Evolutionary conservation across 2,888 invertebrate genomes (phyloP).

Genomic region (Dasysyrphus albostriatus): DNA sequence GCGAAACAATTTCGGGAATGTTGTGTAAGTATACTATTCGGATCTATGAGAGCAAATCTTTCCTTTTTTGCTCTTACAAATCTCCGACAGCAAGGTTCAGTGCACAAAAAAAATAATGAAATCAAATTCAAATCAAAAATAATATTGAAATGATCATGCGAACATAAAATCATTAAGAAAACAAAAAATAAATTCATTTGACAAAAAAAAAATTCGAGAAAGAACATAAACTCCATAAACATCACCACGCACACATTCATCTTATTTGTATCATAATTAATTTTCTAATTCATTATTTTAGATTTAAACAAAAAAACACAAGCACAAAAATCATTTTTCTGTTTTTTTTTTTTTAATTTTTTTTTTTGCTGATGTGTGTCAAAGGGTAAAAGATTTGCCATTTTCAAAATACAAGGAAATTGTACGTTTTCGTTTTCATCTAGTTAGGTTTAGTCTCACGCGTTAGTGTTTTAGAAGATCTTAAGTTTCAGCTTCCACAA

Average conservation of each 20-base stretch:
- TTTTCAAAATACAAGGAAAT: no score
- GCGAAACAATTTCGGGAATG: conserved; percentile 98
- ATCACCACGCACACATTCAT: conserved; percentile 64
- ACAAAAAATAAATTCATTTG: neutral
- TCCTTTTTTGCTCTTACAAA: conserved; percentile 77
- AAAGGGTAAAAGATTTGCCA: no score
- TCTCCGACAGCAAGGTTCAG: conserved; percentile 79
- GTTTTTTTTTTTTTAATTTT: neutral
- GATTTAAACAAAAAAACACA: conserved; percentile 27
- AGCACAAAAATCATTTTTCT: neutral
- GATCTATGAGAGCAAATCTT: conserved; percentile 68
- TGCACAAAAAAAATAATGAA: conserved; percentile 73
- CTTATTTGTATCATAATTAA: conserved; percentile 10
- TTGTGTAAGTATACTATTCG: conserved; percentile 91
- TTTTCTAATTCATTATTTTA: conserved; percentile 1
- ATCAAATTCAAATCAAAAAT: conserved; percentile 25
- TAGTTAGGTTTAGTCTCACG: no score
- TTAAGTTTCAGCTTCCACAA: no score
- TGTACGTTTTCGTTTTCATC: no score
- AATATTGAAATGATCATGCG: conserved; percentile 39
- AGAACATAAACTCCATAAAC: conserved; percentile 62
- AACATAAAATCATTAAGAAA: conserved; percentile 42
- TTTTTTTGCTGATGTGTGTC: no score
- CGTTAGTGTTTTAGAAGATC: no score
- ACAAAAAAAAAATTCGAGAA: conserved; percentile 69